phyloP scores from a whole-genome alignment of 2,797 vertebrate species.

The Bryconaethiops microstoma region DNA sequence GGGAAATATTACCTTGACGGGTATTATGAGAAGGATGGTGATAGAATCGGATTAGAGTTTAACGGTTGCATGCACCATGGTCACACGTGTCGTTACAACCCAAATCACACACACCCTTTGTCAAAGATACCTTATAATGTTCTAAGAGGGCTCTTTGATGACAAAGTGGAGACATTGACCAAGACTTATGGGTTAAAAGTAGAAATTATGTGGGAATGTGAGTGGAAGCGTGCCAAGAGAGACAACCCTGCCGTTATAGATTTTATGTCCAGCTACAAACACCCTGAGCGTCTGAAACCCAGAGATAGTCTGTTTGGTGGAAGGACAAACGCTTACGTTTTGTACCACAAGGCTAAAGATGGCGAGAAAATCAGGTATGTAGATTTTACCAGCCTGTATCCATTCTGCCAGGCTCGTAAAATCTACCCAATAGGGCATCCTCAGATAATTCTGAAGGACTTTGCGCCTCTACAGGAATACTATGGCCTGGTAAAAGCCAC shows the following conservation, averaged over 20 bases:
- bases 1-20: no score
- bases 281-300: not conserved
- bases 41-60: no score
- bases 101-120: no score
- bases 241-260: not conserved
- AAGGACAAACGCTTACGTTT: not conserved
- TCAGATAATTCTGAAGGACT: slow-evolving; percentile 2
- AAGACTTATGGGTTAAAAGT: not conserved
- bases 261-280: slow-evolving; percentile 14
- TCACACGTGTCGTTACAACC: no score
- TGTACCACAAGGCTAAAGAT: not conserved
- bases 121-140: not conserved
- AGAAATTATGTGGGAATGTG: slow-evolving; percentile 11
- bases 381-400: not conserved
- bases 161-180: slow-evolving; percentile 3
- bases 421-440: not conserved
- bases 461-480: not conserved
- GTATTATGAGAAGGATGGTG: no score
- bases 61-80: no score
- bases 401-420: not conserved
- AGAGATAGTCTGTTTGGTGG: not conserved
- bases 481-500: not conserved
- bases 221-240: not conserved
- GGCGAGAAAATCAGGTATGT: not conserved
- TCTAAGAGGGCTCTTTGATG: not conserved